Evolutionary conservation across 2,888 invertebrate species (phyloP).

Genomic region (Ochropleura leucogaster): DNA sequence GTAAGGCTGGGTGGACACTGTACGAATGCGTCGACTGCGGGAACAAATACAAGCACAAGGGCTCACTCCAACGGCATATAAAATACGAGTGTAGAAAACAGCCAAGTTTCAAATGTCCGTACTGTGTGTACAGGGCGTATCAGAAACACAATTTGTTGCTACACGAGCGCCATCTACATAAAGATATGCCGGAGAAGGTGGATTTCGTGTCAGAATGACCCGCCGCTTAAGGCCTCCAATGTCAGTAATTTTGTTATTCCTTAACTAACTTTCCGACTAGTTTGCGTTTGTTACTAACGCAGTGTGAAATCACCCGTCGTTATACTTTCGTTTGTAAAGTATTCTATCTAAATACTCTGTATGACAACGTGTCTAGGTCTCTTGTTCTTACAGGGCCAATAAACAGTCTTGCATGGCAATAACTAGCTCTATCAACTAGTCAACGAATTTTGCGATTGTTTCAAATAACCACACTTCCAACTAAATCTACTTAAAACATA

Average conservation of each 20-base stretch:
- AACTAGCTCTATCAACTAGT: constrained; percentile 11
- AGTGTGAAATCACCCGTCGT: constrained; percentile 14
- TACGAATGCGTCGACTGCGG: constrained; percentile 94
- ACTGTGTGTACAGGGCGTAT: constrained; percentile 93
- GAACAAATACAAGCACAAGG: constrained; percentile 95
- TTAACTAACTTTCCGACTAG: constrained; percentile 60
- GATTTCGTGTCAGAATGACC: constrained; percentile 89
- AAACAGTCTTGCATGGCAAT: constrained; percentile 12
- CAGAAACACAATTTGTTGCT: constrained; percentile 91
- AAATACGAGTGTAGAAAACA: constrained; percentile 94
- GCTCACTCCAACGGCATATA: constrained; percentile 94
- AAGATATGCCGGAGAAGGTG: constrained; percentile 90
- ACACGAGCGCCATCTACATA: constrained; percentile 89
- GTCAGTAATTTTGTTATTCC: constrained; percentile 80
- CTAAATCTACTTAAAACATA: constrained; percentile 2
- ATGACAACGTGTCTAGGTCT: constrained; percentile 7
- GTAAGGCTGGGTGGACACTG: constrained; percentile 87
- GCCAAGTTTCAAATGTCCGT: constrained; percentile 93
- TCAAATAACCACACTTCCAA: constrained; percentile 22
- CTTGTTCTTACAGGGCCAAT: not conserved
- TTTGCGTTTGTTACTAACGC: constrained; percentile 60
- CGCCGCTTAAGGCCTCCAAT: constrained; percentile 76
- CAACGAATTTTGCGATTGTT: constrained; percentile 17
- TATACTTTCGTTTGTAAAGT: constrained; percentile 18
- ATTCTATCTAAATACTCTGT: not conserved